Conservation (phyloP, 2,113 vertebrate genomes). For the Platycercus adscitus region DNA sequence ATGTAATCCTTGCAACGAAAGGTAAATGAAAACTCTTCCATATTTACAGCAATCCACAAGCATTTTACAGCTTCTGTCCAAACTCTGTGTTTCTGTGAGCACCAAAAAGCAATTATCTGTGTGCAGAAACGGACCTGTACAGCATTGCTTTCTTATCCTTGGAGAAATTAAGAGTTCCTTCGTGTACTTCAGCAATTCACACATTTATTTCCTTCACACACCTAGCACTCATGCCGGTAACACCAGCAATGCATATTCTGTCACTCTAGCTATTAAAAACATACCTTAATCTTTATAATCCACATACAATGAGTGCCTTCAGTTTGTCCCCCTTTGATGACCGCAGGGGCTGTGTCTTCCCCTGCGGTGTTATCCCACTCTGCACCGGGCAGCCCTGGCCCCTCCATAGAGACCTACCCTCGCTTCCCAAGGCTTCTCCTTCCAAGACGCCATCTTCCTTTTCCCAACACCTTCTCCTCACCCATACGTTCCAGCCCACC, state of each 20-base stretch:
- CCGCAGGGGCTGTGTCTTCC: neutral
- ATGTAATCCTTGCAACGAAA: neutral
- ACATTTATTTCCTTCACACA: neutral
- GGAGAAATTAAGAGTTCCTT: neutral
- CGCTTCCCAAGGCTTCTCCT: rapidly evolving
- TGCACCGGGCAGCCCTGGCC: too few species aligned
- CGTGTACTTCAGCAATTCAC: neutral
- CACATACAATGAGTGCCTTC: rapidly evolving
- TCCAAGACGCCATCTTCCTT: rapidly evolving
- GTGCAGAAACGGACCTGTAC: neutral
- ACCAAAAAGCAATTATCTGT: neutral
- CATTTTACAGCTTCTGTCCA: neutral
- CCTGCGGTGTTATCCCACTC: neutral
- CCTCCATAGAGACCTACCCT: neutral
- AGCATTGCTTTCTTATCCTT: neutral
- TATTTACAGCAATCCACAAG: neutral
- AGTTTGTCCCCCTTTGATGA: too few species aligned
- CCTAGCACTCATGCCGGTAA: rapidly evolving
- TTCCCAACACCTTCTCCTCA: neutral
- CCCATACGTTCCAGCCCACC: neutral
- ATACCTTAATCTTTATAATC: neutral
- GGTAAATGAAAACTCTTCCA: neutral
- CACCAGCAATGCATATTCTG: neutral
- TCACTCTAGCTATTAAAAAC: neutral
- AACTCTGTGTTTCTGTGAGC: neutral